Base-by-base conservation (phyloP, 2,888 invertebrate species). In the Drosophila helvetica region DNA sequence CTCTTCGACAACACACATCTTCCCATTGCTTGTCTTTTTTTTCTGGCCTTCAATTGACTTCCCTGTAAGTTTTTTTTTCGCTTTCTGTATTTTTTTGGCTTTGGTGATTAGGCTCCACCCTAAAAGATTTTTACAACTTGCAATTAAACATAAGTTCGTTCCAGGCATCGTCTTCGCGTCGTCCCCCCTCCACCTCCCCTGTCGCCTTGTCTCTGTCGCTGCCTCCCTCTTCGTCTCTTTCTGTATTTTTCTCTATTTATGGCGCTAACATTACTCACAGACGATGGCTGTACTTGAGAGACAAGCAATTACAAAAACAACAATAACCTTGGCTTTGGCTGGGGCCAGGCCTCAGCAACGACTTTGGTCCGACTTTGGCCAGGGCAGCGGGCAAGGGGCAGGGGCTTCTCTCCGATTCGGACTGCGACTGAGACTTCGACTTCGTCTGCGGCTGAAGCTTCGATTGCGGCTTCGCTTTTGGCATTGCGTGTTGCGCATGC, bases 401-500 rank as follows among this genome's bases (percentile, higher is more conserved):
- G 30, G 30, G 30, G 30, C 30, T 30, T 25, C 15, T 33, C 52
- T 38, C 3, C 38, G 38, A 19, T 19, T 15, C 38, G 33, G 38
- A 42, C 53, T 33, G 19, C 45, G 22, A 17, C 17, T 19, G 7
- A 1, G 7, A 19, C n/a, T 17, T 43, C 38, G 19, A 25, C 50
- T 45, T 19, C 60, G 33, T 10, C 30, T 33, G 12, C 33, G 33
- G 9, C 53, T 53, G 22, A 3, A n/a, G n/a, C 64, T 50, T 54
- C 25, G 61, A 47, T 48, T 53, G 53, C 58, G 70, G 68, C 71
- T 22, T 67, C 66, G 86, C 77, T 81, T 86, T 85, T 76, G 86
- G 71, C 76, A 73, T 88, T 83, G 88, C 88, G 80, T 87, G 88
- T 61, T 76, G 88, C 86, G 88, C 86, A 85, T 87, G 83, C 80